phyloP scores from a whole-genome alignment of 2,888 invertebrate species.

The Drosophila parthenogenetica region DNA sequence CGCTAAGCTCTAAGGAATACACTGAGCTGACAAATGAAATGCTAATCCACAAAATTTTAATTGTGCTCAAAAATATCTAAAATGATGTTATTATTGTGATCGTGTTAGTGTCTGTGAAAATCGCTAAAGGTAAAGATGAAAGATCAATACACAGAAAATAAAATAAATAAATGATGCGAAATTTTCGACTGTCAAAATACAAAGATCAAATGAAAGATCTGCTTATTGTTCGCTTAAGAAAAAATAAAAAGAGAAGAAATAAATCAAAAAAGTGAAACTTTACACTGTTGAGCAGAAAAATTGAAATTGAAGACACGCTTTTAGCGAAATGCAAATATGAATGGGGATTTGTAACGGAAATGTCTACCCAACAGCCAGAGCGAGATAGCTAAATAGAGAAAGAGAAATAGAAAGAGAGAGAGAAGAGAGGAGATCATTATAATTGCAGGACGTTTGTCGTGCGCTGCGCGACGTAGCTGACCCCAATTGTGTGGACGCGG shows the following conservation, averaged over 20 bases:
- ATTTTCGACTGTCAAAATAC: conserved; percentile 6
- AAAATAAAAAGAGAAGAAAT: conserved; percentile 2
- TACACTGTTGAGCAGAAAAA: conserved; percentile 11
- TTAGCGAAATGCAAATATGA: conserved; percentile 16
- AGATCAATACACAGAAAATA: too few relatives aligned
- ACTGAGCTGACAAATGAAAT: conserved; percentile 13
- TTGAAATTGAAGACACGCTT: neutral
- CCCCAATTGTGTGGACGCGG: conserved; percentile 46
- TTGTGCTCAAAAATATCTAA: conserved; percentile 16
- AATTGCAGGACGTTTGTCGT: conserved; percentile 50
- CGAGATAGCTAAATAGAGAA: too few relatives aligned
- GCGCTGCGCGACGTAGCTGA: conserved; percentile 39
- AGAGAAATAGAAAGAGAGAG: too few relatives aligned
- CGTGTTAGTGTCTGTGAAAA: neutral
- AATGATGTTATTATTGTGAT: conserved; percentile 24
- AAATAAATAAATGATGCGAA: conserved; percentile 16
- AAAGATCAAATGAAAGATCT: conserved; percentile 5
- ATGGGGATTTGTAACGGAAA: conserved; percentile 19
- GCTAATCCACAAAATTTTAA: conserved; percentile 4
- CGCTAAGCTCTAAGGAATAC: conserved; percentile 13
- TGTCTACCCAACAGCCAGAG: neutral
- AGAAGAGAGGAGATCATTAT: conserved; percentile 19
- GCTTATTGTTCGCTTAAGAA: conserved; percentile 2
- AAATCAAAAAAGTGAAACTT: conserved; percentile 23
- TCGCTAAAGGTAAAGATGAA: conserved; percentile 20